These are phyloP conservation scores for Xenopus petersii DNA, from an alignment of 2,797 vertebrate species.

Conservation along the genomic window DNA sequence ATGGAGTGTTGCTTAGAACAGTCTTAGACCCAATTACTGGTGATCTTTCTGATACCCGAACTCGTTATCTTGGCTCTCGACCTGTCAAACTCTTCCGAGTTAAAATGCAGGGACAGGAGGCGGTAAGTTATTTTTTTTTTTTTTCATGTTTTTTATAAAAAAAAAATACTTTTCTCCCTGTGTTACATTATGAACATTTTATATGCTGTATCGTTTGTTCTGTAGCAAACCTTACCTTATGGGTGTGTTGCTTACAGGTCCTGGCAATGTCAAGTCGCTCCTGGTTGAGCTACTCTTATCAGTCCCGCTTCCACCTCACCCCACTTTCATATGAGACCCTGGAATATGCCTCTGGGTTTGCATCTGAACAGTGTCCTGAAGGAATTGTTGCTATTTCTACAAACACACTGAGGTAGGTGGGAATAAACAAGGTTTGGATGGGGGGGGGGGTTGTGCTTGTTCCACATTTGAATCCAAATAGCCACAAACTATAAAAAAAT, in stretches of 20 bases:
- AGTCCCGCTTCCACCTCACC: slow-evolving; percentile 95
- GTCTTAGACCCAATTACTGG: slow-evolving; percentile 95
- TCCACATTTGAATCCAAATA: no score
- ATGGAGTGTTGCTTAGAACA: slow-evolving; percentile 89
- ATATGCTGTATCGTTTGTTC: no score
- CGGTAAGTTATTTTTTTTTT: slow-evolving; percentile 70
- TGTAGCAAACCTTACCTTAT: no score
- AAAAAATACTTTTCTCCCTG: no score
- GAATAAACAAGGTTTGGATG: background rate
- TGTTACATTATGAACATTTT: no score
- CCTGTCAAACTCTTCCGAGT: slow-evolving; percentile 96
- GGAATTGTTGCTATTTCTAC: slow-evolving; percentile 98
- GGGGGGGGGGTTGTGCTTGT: no score
- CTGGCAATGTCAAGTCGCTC: slow-evolving; percentile 98
- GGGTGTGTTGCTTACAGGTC: slow-evolving; percentile 67
- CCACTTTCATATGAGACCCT: slow-evolving; percentile 93
- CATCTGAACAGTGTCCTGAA: slow-evolving; percentile 95
- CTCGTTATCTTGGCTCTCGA: slow-evolving; percentile 90
- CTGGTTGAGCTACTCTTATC: slow-evolving; percentile 97
- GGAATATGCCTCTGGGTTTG: slow-evolving; percentile 95
- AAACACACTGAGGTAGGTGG: slow-evolving; percentile 87
- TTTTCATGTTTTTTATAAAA: no score
- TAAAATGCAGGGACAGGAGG: slow-evolving; percentile 96
- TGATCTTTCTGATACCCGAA: slow-evolving; percentile 92
- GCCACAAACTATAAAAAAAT: no score